Conservation (phyloP, 2,797 vertebrate species). For the Fistularia commersonii region DNA sequence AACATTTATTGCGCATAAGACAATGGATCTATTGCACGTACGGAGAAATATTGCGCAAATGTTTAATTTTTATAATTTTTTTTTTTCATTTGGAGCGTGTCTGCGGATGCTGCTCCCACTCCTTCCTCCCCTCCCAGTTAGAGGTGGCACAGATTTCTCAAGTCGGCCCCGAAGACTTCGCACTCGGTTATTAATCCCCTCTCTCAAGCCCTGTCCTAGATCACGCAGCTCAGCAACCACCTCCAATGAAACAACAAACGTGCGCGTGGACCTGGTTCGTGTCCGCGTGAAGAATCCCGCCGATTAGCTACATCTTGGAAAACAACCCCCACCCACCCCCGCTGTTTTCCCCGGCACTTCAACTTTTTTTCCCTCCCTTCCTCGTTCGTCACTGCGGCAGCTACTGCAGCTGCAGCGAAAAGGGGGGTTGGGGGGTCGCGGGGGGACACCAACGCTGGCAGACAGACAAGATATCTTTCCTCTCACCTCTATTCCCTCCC, state of each 20-base stretch:
- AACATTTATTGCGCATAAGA: too few relatives aligned
- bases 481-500: conserved; percentile 13
- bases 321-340: conserved; percentile 32
- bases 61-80: too few relatives aligned
- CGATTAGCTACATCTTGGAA: conserved; percentile 45
- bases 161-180: conserved; percentile 61
- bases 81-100: too few relatives aligned
- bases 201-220: conserved; percentile 76
- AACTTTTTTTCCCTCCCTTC: conserved; percentile 5
- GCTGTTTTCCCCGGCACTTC: conserved; percentile 4
- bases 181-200: conserved; percentile 70
- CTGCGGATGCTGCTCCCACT: conserved; percentile 28
- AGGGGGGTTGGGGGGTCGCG: too few relatives aligned
- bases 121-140: conserved; percentile 20
- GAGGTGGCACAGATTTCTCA: conserved; percentile 67
- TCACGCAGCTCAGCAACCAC: conserved; percentile 68
- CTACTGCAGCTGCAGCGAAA: conserved; percentile 44
- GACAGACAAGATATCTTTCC: conserved; percentile 22
- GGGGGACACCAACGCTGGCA: too few relatives aligned
- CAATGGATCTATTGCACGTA: too few relatives aligned
- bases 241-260: conserved; percentile 67
- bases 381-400: conserved; percentile 45
- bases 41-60: too few relatives aligned
- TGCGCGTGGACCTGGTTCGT: conserved; percentile 50
- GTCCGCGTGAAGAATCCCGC: conserved; percentile 48